Evolutionary conservation across 2,888 invertebrate species (phyloP).

Genomic region (Linnaemya vulpina): DNA sequence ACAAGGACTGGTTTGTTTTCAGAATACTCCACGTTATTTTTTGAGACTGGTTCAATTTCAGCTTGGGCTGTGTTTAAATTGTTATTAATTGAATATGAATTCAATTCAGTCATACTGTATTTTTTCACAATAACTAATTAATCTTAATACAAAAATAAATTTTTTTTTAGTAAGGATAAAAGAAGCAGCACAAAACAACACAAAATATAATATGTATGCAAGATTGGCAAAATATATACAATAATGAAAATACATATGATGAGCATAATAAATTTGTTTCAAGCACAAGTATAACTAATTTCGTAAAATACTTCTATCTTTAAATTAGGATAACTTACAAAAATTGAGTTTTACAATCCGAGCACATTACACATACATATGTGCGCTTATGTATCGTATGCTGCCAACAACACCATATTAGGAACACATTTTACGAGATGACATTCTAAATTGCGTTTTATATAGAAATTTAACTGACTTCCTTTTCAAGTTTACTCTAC

Average conservation of each 20-base stretch:
- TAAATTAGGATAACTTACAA: conserved; percentile 37
- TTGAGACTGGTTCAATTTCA: conserved; percentile 1
- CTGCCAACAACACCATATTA: conserved; percentile 16
- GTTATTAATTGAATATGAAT: conserved; percentile 63
- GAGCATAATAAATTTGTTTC: background rate
- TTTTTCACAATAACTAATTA: conserved; percentile 53
- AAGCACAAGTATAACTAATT: too few species aligned
- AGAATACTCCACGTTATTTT: conserved; percentile 13
- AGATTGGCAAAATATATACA: conserved; percentile 8
- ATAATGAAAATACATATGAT: background rate
- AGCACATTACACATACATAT: conserved; percentile 18
- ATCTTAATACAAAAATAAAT: conserved; percentile 55
- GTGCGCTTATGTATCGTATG: background rate
- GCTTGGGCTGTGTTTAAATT: conserved; percentile 43
- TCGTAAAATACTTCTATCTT: background rate
- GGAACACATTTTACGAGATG: conserved; percentile 26
- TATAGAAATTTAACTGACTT: background rate
- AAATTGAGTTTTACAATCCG: background rate
- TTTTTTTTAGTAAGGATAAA: conserved; percentile 29
- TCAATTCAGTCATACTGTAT: conserved; percentile 68
- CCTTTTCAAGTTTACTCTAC: background rate
- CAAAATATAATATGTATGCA: conserved; percentile 8
- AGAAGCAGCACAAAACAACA: conserved; percentile 48
- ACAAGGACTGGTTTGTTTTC: conserved; percentile 74
- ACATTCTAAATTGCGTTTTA: background rate